Base-by-base conservation (phyloP, 2,113 vertebrate genomes). In the Pao palembangensis region DNA sequence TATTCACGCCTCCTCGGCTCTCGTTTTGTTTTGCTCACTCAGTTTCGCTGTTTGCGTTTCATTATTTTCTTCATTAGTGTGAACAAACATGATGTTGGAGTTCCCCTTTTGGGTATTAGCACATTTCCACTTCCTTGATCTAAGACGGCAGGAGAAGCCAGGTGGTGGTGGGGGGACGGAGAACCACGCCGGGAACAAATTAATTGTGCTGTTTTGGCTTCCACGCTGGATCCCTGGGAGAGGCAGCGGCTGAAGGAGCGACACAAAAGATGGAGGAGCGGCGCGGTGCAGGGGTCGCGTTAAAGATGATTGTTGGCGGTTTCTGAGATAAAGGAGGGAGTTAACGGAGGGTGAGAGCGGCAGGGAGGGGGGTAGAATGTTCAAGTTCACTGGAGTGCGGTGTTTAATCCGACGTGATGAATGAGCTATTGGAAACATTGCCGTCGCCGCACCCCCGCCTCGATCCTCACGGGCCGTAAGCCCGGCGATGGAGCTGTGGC, bases 321-420 rank as follows among this genome's bases (percentile, higher is more conserved):
- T 28, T 25, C 21, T 23, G n/a, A 12, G 28, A 38, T 38, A 54
- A 54, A 38, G 31, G 54, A 51, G 41, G 72, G 59, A 64, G 54
- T 72, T 67, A 68, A 76, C 80, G 64, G 69, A 76, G 82, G 75
- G 69, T 53, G 13, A 18, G 78, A 60, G 69, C 6, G 20, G 61
- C 67, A 3, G 43, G 28, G 69, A 53, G 58, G 55, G 71, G 68
- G 74, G 67, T 34, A 62, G 75, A 83, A 66, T 48, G 84, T 89
- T 90, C 79, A 73, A 84, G 84, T 84, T 87, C 88, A 85, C 65
- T 71, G 82, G 72, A 88, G 85, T 90, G 86, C 76, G 87, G 84
- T 88, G 87, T 91, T 89, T 92, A 88, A 92, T 92, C 89, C 85
- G 84, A 89, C 76, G 85, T 90, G 89, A 92, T 88, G 86, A 89